Evolutionary conservation across 2,113 vertebrate genomes (phyloP).

Genomic region (Silurus glanis): DNA sequence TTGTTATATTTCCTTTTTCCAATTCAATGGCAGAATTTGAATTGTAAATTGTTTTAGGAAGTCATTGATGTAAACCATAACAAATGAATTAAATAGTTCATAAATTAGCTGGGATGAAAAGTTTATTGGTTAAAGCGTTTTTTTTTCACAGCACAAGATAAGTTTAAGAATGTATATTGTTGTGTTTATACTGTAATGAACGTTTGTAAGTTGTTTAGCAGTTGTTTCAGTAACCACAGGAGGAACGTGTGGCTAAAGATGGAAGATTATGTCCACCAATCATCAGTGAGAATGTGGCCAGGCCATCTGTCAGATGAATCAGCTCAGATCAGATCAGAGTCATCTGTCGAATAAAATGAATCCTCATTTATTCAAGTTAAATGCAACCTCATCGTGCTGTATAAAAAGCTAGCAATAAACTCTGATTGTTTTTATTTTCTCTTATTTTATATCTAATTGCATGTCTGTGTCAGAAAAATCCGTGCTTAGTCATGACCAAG

Average conservation of each 20-base stretch:
- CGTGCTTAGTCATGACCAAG: too few relatives aligned
- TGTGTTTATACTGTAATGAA: neutral
- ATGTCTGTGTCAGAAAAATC: too few relatives aligned
- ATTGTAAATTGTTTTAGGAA: neutral
- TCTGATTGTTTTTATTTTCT: too few relatives aligned
- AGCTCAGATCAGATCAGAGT: too few relatives aligned
- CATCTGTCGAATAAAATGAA: too few relatives aligned
- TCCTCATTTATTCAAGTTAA: too few relatives aligned
- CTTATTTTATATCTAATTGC: too few relatives aligned
- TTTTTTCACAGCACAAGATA: neutral
- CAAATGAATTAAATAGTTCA: too few relatives aligned
- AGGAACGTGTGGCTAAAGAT: slow-evolving; percentile 27
- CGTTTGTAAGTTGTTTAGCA: slow-evolving; percentile 15
- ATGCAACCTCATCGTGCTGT: too few relatives aligned
- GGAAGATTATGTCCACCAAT: slow-evolving; percentile 3
- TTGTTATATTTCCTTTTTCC: neutral
- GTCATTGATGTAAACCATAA: neutral
- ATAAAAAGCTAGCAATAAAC: too few relatives aligned
- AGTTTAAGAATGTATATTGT: neutral
- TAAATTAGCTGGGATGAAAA: neutral
- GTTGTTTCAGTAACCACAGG: slow-evolving; percentile 50
- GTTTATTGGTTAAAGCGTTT: neutral
- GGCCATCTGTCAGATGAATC: neutral
- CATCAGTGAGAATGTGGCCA: neutral
- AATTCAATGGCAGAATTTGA: neutral